Evolutionary conservation across 1,140 invertebrate species (phyloP).

Genomic region (Pararge aegeria): DNA sequence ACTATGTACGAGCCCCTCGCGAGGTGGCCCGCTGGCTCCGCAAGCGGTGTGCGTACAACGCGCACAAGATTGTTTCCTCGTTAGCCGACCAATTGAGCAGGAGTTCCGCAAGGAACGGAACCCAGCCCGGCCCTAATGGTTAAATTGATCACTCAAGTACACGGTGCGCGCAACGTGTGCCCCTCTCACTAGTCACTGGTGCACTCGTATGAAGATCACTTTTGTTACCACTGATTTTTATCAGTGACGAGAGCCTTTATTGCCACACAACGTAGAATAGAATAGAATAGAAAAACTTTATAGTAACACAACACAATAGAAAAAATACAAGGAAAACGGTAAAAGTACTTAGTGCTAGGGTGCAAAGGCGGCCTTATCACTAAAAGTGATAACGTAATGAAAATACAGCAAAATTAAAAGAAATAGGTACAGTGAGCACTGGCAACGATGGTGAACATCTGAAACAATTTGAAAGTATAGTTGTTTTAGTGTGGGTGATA

Average conservation of each 20-base stretch:
- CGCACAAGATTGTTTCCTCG: constrained; percentile 78
- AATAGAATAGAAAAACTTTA: too few relatives aligned
- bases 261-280: too few relatives aligned
- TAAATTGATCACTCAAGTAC: constrained; percentile 55
- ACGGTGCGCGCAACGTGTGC: constrained; percentile 37
- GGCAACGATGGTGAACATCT: too few relatives aligned
- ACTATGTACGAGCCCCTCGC: constrained; percentile 26
- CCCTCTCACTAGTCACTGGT: constrained; percentile 7
- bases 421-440: too few relatives aligned
- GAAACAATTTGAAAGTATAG: too few relatives aligned
- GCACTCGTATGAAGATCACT: constrained; percentile 20
- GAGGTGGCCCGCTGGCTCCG: constrained; percentile 63
- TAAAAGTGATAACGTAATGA: too few relatives aligned
- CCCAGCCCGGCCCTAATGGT: constrained; percentile 53
- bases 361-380: too few relatives aligned
- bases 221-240: constrained; percentile 13
- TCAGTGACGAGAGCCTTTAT: background rate
- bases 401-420: too few relatives aligned
- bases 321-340: too few relatives aligned
- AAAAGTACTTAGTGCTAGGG: too few relatives aligned
- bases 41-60: constrained; percentile 75
- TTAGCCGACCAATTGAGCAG: constrained; percentile 70
- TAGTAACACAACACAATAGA: too few relatives aligned
- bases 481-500: too few relatives aligned
- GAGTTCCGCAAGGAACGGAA: constrained; percentile 69